Evolutionary conservation across 2,888 invertebrate genomes (phyloP), one percentile per base, ranked within the genome.

Genomic region (Rotaria magnacalcarata): DNA sequence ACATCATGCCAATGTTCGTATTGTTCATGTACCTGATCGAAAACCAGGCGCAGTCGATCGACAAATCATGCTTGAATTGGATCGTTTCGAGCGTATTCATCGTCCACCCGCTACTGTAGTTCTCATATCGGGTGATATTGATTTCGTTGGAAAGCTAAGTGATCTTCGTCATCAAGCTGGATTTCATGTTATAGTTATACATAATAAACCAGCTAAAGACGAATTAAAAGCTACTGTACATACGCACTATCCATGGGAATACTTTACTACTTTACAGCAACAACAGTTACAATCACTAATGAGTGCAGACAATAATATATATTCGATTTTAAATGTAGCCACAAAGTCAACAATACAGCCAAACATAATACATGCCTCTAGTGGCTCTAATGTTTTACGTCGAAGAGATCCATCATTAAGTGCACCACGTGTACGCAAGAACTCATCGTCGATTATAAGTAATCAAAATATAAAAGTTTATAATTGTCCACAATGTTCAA

Each of bases 141-240:
- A 80, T 80, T 80, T 80, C 47, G 47, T 80, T 47, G 80, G 80
- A n/a, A n/a, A 21, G n/a, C 14, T 80, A 8, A 80, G 47, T 80
- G 80, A 16, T 47, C 47, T 80, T 21, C 80, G 80, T 21, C 80
- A 80, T 80, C 80, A 47, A 80, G 80, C 47, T 7, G 80, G 80
- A 11, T 80, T 80, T 47, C 80, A 16, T 80, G 43, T 80, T 43
- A 80, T 80, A n/a, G 80, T 80, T 10, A 47, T 80, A 80, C 80
- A 80, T 47, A 47, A 80, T 47, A 24, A 47, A n/a, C 47, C 80
- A n/a, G 80, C 47, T 43, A 47, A 47, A 80, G 80, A 21, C 24
- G 80, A 80, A 80, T 24, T 80, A 24, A 80, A 47, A 80, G 47
- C 21, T 47, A 80, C 80, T 3, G 80, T 47, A 4, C 1, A 80